Conservation (phyloP, 2,888 invertebrate species). For the Elmis aenea region DNA sequence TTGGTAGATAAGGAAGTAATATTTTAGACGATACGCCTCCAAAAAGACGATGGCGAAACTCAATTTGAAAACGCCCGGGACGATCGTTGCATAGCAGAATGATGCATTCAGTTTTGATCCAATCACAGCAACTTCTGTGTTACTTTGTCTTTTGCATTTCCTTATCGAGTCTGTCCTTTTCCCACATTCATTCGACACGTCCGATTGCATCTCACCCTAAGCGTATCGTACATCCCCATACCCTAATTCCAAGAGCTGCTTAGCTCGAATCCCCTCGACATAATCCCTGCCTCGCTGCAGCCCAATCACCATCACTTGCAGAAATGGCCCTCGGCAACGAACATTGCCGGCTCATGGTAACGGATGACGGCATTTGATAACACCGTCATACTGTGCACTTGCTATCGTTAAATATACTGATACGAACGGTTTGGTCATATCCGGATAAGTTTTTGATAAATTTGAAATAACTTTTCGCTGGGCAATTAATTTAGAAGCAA, state of each 20-base stretch:
- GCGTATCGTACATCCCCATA: constrained; percentile 7
- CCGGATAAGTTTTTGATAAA: too few species aligned
- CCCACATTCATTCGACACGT: background rate
- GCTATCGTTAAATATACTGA: too few species aligned
- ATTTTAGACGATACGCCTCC: too few species aligned
- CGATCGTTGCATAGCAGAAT: constrained; percentile 21
- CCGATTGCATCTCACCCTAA: constrained; percentile 5
- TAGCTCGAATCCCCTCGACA: constrained; percentile 20
- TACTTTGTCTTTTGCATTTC: too few species aligned
- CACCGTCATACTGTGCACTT: too few species aligned
- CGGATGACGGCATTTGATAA: constrained; percentile 24
- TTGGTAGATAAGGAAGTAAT: too few species aligned
- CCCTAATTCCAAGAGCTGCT: constrained; percentile 12
- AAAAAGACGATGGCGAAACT: constrained; percentile 8
- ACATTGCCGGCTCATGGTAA: constrained; percentile 30
- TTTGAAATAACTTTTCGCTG: too few species aligned
- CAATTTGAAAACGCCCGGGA: constrained; percentile 24
- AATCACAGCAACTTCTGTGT: constrained; percentile 13
- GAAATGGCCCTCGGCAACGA: constrained; percentile 28
- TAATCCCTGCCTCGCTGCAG: constrained; percentile 28
- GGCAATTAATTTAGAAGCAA: too few species aligned
- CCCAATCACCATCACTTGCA: constrained; percentile 33
- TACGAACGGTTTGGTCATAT: too few species aligned
- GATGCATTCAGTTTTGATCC: constrained; percentile 26
- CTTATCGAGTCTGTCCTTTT: too few species aligned